Evolutionary conservation across 2,113 vertebrate species (phyloP).

Genomic region (Epinephelus moara): DNA sequence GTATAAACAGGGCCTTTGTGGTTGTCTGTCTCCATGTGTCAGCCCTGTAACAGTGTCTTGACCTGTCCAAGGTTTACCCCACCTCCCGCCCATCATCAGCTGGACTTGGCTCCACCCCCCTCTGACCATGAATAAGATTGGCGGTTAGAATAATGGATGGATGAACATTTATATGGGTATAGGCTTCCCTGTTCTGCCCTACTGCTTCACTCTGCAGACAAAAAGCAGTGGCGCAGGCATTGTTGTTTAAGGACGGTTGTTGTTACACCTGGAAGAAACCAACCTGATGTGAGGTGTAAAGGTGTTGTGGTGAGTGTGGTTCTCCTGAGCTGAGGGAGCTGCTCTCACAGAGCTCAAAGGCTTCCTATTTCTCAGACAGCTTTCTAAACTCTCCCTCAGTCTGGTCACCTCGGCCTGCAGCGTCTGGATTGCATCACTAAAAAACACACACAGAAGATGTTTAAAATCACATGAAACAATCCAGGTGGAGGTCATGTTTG

Average conservation of each 20-base stretch:
- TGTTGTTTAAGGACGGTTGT: background rate
- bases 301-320: background rate
- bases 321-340: constrained; percentile 22
- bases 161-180: too few species aligned
- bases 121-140: too few species aligned
- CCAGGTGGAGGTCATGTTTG: background rate
- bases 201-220: background rate
- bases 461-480: background rate
- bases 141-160: too few species aligned
- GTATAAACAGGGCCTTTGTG: too few species aligned
- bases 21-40: too few species aligned
- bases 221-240: background rate
- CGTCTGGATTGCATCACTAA: constrained; percentile 86
- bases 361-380: constrained; percentile 67
- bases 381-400: constrained; percentile 84
- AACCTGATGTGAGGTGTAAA: constrained; percentile 72
- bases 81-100: too few species aligned
- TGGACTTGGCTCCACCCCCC: too few species aligned
- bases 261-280: background rate
- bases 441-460: background rate
- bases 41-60: too few species aligned
- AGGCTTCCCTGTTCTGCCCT: background rate
- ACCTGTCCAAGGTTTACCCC: too few species aligned
- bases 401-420: constrained; percentile 86
- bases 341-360: constrained; percentile 21